These are phyloP conservation scores for Bubo blakistoni DNA, from an alignment of 2,113 vertebrate genomes.

Conservation along the genomic window DNA sequence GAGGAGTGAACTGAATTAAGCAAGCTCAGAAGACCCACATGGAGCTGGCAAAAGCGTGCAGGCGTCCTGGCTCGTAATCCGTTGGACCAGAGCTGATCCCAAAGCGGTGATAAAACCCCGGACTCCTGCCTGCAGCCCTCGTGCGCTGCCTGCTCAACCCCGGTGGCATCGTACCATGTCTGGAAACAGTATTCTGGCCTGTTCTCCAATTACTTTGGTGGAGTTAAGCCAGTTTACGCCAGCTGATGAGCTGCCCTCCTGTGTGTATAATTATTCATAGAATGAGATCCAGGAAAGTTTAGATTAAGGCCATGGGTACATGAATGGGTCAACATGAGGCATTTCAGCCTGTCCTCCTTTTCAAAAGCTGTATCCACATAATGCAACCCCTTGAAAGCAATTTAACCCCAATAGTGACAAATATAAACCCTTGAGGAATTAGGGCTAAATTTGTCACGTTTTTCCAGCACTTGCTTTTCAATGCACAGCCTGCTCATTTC, in stretches of 20 bases:
- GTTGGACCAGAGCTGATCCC: background rate
- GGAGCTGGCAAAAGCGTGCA: background rate
- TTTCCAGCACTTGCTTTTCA: background rate
- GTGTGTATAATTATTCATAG: conserved; percentile 24
- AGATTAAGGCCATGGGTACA: conserved; percentile 18
- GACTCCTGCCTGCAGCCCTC: background rate
- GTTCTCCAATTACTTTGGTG: background rate
- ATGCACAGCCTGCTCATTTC: background rate
- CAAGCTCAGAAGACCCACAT: background rate
- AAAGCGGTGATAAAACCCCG: background rate
- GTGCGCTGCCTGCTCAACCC: background rate
- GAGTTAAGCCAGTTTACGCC: conserved; percentile 6
- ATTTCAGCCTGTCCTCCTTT: background rate
- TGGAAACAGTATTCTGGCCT: background rate
- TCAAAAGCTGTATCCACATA: background rate
- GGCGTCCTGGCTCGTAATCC: background rate
- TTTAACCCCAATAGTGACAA: background rate
- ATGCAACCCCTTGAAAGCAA: background rate
- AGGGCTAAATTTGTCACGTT: background rate
- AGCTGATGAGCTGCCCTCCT: conserved; percentile 44
- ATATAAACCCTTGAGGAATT: background rate
- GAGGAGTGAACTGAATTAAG: background rate
- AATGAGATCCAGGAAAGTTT: conserved; percentile 22
- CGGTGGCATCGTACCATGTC: background rate
- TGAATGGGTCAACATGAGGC: background rate